These are phyloP conservation scores for Enteromius anoplus DNA, from an alignment of 2,797 vertebrate species.

Conservation along the genomic window DNA sequence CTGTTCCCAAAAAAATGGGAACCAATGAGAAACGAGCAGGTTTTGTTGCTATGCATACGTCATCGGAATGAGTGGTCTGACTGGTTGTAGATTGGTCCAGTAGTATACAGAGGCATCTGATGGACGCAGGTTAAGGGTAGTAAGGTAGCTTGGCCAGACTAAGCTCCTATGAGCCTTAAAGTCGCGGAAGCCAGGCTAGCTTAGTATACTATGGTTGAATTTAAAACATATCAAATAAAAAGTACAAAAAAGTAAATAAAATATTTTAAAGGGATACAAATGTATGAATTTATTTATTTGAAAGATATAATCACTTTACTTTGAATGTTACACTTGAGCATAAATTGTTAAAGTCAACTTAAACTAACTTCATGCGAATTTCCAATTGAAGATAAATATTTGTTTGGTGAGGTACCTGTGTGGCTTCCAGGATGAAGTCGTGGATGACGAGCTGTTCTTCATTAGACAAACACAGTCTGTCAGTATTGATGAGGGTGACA, in stretches of 20 bases:
- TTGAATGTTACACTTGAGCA: not conserved
- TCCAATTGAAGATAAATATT: not conserved
- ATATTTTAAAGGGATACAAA: not conserved
- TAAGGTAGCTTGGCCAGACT: no score
- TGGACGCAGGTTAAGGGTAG: no score
- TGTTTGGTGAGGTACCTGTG: conserved; percentile 80
- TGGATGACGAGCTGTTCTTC: conserved; percentile 99
- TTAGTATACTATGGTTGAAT: not conserved
- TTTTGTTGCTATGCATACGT: no score
- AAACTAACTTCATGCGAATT: not conserved
- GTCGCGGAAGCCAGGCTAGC: no score
- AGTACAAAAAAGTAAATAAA: not conserved
- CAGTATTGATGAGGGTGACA: conserved; percentile 98
- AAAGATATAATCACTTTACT: not conserved
- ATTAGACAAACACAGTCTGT: conserved; percentile 97
- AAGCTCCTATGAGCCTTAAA: no score
- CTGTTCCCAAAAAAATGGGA: no score
- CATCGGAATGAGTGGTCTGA: no score
- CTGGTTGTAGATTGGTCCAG: no score
- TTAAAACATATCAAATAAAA: not conserved
- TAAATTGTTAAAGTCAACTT: not conserved
- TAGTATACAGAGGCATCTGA: no score
- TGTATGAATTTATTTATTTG: not conserved
- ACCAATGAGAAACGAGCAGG: no score
- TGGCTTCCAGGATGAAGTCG: conserved; percentile 98